Percentiles rank a stretch among this genome's conserved stretches.
Conservation (phyloP, 1,140 invertebrate species). For the Drosophila ogumai region DNA sequence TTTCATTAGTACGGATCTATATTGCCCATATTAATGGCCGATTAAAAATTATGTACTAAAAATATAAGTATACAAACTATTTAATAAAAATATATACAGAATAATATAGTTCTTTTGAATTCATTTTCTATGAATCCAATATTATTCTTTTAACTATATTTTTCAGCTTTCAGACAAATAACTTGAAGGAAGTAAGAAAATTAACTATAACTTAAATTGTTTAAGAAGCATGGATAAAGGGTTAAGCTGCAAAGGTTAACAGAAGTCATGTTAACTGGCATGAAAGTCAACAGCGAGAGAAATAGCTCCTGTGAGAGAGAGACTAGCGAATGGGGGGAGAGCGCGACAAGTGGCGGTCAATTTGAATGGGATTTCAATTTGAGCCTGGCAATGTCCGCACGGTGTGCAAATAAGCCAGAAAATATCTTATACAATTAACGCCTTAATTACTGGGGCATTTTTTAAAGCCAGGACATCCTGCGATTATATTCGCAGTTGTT, state of each 20-base stretch:
- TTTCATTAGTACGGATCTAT: not conserved
- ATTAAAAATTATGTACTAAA: too few relatives aligned
- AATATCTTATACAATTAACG: not conserved
- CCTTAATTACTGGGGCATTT: not conserved
- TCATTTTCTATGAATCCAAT: too few relatives aligned
- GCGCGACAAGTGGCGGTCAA: slow-evolving; percentile 49
- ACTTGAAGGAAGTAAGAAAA: not conserved
- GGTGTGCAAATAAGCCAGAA: not conserved
- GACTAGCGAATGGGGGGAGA: slow-evolving; percentile 15
- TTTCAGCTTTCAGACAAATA: not conserved
- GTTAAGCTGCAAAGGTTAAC: slow-evolving; percentile 18
- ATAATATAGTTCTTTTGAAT: too few relatives aligned
- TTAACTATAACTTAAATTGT: not conserved
- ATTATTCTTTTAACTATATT: not conserved
- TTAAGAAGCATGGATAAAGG: not conserved
- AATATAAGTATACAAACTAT: too few relatives aligned
- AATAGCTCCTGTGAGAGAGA: slow-evolving; percentile 1
- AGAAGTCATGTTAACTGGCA: slow-evolving; percentile 28
- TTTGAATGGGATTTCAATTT: slow-evolving; percentile 22
- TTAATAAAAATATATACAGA: too few relatives aligned
- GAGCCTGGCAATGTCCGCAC: slow-evolving; percentile 9
- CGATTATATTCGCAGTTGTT: not conserved
- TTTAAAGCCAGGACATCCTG: not conserved
- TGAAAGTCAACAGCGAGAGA: slow-evolving; percentile 8
- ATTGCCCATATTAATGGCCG: not conserved